Evolutionary conservation across 2,113 vertebrate species (phyloP).

Genomic region (Rhinolophus sinicus): DNA sequence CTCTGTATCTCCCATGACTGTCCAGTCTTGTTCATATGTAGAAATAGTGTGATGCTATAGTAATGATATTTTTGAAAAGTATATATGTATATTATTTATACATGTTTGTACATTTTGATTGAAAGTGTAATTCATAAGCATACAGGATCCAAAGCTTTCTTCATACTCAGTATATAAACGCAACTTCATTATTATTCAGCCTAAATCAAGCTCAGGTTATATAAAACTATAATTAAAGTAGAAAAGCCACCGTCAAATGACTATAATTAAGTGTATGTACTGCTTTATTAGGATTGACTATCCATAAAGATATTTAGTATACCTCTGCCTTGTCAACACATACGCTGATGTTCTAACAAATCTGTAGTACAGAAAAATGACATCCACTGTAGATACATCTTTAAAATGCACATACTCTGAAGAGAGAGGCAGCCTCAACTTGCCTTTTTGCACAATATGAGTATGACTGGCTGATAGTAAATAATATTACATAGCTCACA

Average conservation of each 20-base stretch:
- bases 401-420: not conserved
- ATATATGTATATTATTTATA: not conserved
- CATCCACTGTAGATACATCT: not conserved
- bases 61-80: not conserved
- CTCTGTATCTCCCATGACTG: not conserved
- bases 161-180: not conserved
- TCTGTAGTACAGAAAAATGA: not conserved
- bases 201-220: constrained; percentile 39
- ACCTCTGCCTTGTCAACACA: constrained; percentile 55
- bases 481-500: not conserved
- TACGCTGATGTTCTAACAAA: not conserved
- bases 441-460: not conserved
- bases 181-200: constrained; percentile 46
- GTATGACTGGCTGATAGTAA: not conserved
- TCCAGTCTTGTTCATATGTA: not conserved
- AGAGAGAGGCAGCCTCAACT: not conserved
- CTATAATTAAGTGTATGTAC: constrained; percentile 54
- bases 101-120: not conserved
- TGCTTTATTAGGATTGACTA: constrained; percentile 52
- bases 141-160: not conserved
- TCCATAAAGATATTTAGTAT: constrained; percentile 35
- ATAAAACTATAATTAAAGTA: constrained; percentile 68
- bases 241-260: constrained; percentile 52
- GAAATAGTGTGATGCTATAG: not conserved
- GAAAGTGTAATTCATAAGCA: not conserved